phyloP scores from a whole-genome alignment of 1,140 invertebrate species.

The Philotrypesis tridentata region DNA sequence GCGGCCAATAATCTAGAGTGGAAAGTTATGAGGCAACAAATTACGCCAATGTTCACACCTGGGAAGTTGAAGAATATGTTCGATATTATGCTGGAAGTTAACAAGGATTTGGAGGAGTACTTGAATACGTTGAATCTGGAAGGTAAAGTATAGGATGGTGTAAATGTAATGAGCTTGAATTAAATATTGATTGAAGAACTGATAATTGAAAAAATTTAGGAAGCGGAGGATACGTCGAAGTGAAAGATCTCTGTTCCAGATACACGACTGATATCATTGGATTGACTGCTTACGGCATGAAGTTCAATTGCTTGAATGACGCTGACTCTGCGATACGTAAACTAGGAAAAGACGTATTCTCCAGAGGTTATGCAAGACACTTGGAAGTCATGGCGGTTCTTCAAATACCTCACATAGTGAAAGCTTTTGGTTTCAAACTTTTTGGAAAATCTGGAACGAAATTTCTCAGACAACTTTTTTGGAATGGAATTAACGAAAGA shows the following conservation, averaged over 20 bases:
- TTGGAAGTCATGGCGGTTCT: conserved; percentile 51
- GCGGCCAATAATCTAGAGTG: conserved; percentile 64
- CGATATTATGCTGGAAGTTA: conserved; percentile 68
- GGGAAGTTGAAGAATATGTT: conserved; percentile 70
- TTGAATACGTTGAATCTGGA: too few relatives aligned
- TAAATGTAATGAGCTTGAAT: too few relatives aligned
- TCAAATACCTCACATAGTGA: conserved; percentile 53
- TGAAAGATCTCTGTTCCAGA: conserved; percentile 65
- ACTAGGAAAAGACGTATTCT: conserved; percentile 67
- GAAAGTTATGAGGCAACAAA: conserved; percentile 65
- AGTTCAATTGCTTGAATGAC: conserved; percentile 67
- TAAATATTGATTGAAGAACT: too few relatives aligned
- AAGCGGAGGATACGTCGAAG: conserved; percentile 60
- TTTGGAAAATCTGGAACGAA: conserved; percentile 51
- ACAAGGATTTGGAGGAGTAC: conserved; percentile 64
- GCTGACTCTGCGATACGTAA: conserved; percentile 59
- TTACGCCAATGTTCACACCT: conserved; percentile 69
- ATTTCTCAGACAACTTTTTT: conserved; percentile 61
- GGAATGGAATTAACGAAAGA: conserved; percentile 58
- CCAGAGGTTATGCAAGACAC: conserved; percentile 68
- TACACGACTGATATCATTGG: conserved; percentile 74
- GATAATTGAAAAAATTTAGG: too few relatives aligned
- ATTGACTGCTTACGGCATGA: conserved; percentile 70
- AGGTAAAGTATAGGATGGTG: too few relatives aligned
- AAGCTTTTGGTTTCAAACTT: conserved; percentile 51